Conservation (phyloP, 1,140 invertebrate species). For the Drosophila funebris region DNA sequence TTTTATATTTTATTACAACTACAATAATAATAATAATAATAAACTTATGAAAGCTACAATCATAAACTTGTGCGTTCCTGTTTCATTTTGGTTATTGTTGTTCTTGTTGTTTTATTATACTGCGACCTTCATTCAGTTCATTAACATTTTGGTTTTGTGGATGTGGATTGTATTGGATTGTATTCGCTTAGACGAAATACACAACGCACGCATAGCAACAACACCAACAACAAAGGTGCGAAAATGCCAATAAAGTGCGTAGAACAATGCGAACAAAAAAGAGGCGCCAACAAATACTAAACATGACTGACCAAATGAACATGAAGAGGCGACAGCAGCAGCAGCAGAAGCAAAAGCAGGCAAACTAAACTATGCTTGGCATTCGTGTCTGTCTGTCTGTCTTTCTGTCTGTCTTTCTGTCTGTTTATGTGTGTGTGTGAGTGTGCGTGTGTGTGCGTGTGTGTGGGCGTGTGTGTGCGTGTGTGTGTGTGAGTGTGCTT, state of each 20-base stretch:
- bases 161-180: conserved; percentile 16
- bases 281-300: conserved; percentile 18
- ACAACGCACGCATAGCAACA: conserved; percentile 7
- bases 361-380: background rate
- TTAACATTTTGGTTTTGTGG: conserved; percentile 62
- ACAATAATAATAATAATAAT: background rate
- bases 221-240: conserved; percentile 20
- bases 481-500: too few species aligned
- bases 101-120: conserved; percentile 19
- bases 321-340: background rate
- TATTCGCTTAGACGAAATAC: conserved; percentile 20
- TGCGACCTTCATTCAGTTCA: conserved; percentile 77
- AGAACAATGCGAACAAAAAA: conserved; percentile 12
- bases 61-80: conserved; percentile 29
- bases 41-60: conserved; percentile 3
- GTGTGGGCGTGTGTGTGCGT: background rate
- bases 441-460: too few species aligned
- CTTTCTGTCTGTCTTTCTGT: too few species aligned
- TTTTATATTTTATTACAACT: conserved; percentile 30
- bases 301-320: conserved; percentile 9
- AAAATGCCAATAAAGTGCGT: conserved; percentile 40
- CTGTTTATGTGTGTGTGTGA: too few species aligned
- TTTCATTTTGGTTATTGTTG: conserved; percentile 22
- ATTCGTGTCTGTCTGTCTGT: background rate
- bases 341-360: background rate